A percentile compares a stretch with the other conserved stretches of the same genome.
Conservation (phyloP, 2,113 vertebrate genomes). For the Mirounga angustirostris region DNA sequence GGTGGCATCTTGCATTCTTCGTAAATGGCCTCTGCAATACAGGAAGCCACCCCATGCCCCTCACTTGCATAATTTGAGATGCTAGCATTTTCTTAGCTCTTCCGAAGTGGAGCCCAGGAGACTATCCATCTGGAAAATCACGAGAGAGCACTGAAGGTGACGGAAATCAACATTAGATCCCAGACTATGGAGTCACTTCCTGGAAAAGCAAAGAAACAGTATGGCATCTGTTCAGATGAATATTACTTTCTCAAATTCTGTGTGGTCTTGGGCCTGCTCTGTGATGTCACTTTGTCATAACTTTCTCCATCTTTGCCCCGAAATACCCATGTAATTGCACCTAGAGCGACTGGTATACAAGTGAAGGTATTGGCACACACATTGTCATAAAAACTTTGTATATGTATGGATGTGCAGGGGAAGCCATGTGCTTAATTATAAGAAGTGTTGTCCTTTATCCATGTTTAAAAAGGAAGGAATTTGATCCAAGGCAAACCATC, state of each 20-base stretch:
- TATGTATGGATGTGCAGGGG: background rate
- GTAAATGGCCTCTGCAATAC: background rate
- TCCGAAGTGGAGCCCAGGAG: background rate
- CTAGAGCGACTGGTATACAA: background rate
- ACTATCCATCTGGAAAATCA: background rate
- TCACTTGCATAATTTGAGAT: background rate
- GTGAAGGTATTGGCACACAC: background rate
- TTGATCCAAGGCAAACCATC: slow-evolving; percentile 87
- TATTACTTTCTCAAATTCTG: background rate
- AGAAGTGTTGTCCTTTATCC: background rate
- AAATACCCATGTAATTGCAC: background rate
- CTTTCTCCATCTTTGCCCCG: background rate
- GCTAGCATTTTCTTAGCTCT: background rate
- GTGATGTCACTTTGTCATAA: background rate
- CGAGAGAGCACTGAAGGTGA: background rate
- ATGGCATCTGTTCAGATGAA: background rate
- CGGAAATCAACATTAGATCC: background rate
- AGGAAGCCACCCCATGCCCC: background rate
- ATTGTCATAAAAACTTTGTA: background rate
- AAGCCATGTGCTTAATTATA: background rate
- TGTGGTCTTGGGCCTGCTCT: slow-evolving; percentile 10
- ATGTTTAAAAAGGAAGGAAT: background rate
- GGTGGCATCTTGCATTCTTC: background rate
- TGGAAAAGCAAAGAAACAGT: background rate
- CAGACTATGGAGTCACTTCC: background rate